These are phyloP conservation scores for Lasioglossum figueresi DNA, from an alignment of 2,888 invertebrate species.

Conservation along the genomic window DNA sequence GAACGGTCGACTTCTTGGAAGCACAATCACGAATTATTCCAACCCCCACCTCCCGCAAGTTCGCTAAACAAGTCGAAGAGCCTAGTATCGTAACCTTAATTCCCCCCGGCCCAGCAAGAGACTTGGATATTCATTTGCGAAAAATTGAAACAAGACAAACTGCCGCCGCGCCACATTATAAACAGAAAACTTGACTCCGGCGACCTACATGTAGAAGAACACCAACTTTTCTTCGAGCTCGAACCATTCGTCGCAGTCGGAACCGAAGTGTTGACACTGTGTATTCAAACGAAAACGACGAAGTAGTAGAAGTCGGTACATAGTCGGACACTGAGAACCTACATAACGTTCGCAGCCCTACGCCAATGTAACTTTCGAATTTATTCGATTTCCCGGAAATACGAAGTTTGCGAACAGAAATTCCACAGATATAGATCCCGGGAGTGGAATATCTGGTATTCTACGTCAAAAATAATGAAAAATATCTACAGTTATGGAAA, in stretches of 20 bases:
- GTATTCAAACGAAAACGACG: neutral
- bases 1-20: conserved; percentile 11
- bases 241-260: neutral
- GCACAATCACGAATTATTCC: conserved; percentile 54
- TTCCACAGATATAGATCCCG: neutral
- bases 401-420: conserved; percentile 39
- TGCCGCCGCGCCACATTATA: conserved; percentile 32
- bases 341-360: conserved; percentile 16
- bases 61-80: conserved; percentile 34
- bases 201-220: conserved; percentile 36
- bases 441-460: neutral
- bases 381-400: conserved; percentile 25
- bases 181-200: conserved; percentile 49
- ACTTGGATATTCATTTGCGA: conserved; percentile 45
- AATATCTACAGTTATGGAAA: too few species aligned
- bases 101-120: conserved; percentile 1
- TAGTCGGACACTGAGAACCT: neutral
- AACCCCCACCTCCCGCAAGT: neutral
- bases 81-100: conserved; percentile 50
- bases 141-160: conserved; percentile 50
- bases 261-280: neutral
- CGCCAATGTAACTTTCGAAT: neutral
- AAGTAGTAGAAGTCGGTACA: conserved; percentile 3
- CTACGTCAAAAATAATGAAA: too few species aligned
- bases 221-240: conserved; percentile 31